Evolutionary conservation across 2,797 vertebrate species (phyloP), one percentile per base, ranked within the genome.

Genomic region (Distichodus sexfasciatus): DNA sequence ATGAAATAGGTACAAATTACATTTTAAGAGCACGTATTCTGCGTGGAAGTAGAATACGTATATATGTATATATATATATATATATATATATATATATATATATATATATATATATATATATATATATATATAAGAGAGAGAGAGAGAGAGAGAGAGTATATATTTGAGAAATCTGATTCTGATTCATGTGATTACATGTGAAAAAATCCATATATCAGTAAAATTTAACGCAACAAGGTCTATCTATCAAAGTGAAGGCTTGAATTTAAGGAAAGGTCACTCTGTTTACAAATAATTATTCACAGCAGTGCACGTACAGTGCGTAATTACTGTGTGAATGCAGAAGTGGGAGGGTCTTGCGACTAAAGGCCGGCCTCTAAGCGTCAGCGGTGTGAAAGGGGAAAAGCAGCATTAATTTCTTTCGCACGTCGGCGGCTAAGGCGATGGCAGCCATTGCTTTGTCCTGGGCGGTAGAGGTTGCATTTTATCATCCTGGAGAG

Each of bases 221-320:
- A 60, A 69, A 63, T 69, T 40, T 70, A 58, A 31, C 48, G 46
- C 63, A 12, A 44, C 51, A 43, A 47, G 74, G 55, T 19, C 21
- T 68, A 66, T 66, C 63, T 21, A 53, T 77, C 60, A 74, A 64
- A 72, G 67, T 81, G 76, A 78, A 76, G 61, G 69, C 71, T 63
- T 65, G 61, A 63, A 74, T 76, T 78, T 67, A 63, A 5, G 35
- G 48, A 78, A 81, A 78, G 76, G 76, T 81, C 76, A 78, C 64
- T 62, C 46, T 72, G 71, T 78, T 81, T 74, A 72, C 76, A 60
- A 78, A 76, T 75, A 40, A 81, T 78, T 72, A 54, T 72, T 78
- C 71, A 71, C 17, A 26, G 71, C 33, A 15, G 23, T 57, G 53
- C 63, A 29, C 47, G 61, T 65, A 69, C 76, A 76, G 61, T 62